Evolutionary conservation across 1,140 invertebrate genomes (phyloP).

Genomic region (Pseudobourletiella spinata): DNA sequence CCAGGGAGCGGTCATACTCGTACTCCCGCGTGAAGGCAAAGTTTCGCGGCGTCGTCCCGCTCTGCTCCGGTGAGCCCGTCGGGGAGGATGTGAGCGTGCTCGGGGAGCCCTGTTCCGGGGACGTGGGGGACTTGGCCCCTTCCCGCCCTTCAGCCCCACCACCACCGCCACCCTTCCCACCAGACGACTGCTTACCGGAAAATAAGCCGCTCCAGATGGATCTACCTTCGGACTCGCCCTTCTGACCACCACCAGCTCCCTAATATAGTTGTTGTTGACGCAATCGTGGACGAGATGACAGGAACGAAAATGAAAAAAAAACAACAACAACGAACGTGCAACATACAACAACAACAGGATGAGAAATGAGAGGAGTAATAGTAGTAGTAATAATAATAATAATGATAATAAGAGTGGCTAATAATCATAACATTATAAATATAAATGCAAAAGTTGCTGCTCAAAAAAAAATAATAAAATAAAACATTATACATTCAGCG

Average conservation of each 20-base stretch:
- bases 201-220: constrained; percentile 30
- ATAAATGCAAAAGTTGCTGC: no score
- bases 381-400: no score
- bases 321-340: constrained; percentile 15
- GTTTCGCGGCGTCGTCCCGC: constrained; percentile 37
- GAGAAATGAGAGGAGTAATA: no score
- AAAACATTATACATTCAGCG: no score
- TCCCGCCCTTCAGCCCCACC: constrained; percentile 2
- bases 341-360: not conserved
- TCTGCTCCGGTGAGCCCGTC: constrained; percentile 37
- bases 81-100: constrained; percentile 16
- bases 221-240: constrained; percentile 5
- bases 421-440: no score
- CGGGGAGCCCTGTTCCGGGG: constrained; percentile 1
- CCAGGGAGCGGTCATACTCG: constrained; percentile 45
- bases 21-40: constrained; percentile 51
- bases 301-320: no score
- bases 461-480: no score
- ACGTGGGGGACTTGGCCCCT: constrained; percentile 21
- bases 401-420: no score
- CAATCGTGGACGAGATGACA: no score
- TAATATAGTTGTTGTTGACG: not conserved
- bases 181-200: constrained; percentile 25
- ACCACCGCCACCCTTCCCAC: constrained; percentile 18
- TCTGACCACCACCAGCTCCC: not conserved